These are phyloP conservation scores for Sympetrum striolatum DNA, from an alignment of 2,888 invertebrate species.

Conservation along the genomic window DNA sequence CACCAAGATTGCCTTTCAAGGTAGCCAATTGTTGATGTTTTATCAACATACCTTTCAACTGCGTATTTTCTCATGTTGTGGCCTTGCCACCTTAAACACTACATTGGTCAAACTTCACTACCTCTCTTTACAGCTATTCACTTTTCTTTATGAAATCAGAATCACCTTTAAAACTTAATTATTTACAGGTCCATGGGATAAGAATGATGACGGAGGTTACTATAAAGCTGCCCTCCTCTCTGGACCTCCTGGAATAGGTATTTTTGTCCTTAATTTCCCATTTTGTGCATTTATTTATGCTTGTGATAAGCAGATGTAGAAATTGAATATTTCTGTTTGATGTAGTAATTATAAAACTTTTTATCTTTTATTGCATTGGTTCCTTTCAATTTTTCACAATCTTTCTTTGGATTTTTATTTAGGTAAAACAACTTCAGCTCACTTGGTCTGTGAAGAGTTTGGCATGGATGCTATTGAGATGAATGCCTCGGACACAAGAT, in stretches of 20 bases:
- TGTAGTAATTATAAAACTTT: no score
- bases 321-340: neutral
- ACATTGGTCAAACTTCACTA: no score
- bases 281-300: neutral
- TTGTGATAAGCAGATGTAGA: neutral
- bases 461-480: constrained; percentile 92
- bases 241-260: constrained; percentile 95
- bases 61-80: no score
- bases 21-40: no score
- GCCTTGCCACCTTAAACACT: no score
- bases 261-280: constrained; percentile 52
- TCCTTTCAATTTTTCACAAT: constrained; percentile 44
- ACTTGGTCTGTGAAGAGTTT: constrained; percentile 86
- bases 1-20: no score
- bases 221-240: constrained; percentile 93
- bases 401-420: neutral
- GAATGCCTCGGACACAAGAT: constrained; percentile 97
- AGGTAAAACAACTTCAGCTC: constrained; percentile 88
- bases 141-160: no score
- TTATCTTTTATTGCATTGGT: constrained; percentile 34
- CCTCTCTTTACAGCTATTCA: no score
- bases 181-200: constrained; percentile 71
- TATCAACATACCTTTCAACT: no score
- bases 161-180: neutral
- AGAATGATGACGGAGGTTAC: constrained; percentile 83